Base-by-base conservation (phyloP, 2,113 vertebrate genomes). In the Piprites chloris region DNA sequence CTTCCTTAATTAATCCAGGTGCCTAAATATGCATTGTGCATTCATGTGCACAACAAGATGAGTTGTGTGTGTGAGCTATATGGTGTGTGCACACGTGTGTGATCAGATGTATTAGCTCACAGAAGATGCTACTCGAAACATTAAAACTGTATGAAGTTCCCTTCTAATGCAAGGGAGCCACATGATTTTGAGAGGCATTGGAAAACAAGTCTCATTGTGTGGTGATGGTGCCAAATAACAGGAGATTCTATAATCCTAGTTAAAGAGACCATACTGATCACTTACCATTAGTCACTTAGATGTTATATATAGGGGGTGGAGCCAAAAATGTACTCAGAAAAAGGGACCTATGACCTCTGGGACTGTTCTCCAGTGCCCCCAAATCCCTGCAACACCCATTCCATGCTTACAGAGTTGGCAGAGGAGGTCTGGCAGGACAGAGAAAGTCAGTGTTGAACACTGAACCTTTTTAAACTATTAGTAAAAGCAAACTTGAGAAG, bases 21-120 rank as follows among this genome's bases (percentile, higher is more conserved):
- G 39, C 37, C 84, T 47, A 59, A 87, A 74, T 9, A 13, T 3
- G 23, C 3, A 1, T 14, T 28, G 32, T 19, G n/a, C 15, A 13
- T 3, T 16, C 5, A 12, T 1, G 17, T 14, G 42, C 42, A 44
- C 9, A 11, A 42, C 30, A 52, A 53, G 23, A 2, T 44, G 74
- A 87, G 62, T 2, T 44, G 33, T 52, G 35, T 7, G 5, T 3
- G 3, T 23, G 49, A 81, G 35, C 73, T 7, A 65, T 1, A 7
- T 0, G 5, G 59, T 23, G 61, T 0, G 0, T 30, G 27, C 3
- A 52, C 41, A 3, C 0, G 5, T n/a, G 12, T 41, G 14, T 2
- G 5, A 26, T n/a, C 42, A 61, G 41, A 56, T 17, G 10, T 5
- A 28, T 19, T 7, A 82, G 37, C 6, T 44, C 73, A 87, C 24